phyloP scores from a whole-genome alignment of 2,797 vertebrate genomes.

The Aulostomus chinensis region DNA sequence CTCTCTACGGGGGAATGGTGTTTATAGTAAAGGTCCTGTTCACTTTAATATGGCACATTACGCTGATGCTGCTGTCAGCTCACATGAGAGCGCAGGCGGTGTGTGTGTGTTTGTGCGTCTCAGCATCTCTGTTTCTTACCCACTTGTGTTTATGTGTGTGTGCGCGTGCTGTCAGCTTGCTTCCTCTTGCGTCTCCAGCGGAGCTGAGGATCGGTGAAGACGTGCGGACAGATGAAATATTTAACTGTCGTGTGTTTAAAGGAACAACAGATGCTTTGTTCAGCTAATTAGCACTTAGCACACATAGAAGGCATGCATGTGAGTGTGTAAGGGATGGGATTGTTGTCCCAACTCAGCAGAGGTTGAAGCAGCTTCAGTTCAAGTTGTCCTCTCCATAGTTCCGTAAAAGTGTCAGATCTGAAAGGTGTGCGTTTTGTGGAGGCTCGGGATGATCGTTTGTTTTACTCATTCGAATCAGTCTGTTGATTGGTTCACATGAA shows the following conservation, averaged over 20 bases:
- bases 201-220: slow-evolving; percentile 85
- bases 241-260: slow-evolving; percentile 88
- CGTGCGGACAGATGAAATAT: slow-evolving; percentile 90
- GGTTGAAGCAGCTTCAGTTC: too few species aligned
- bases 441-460: too few species aligned
- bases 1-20: slow-evolving; percentile 71
- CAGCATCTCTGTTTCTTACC: slow-evolving; percentile 26
- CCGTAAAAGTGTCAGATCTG: too few species aligned
- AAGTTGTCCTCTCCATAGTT: too few species aligned
- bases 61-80: slow-evolving; percentile 91
- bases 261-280: slow-evolving; percentile 86
- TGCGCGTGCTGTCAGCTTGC: slow-evolving; percentile 84
- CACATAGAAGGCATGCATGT: slow-evolving; percentile 33
- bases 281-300: slow-evolving; percentile 71
- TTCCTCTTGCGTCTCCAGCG: slow-evolving; percentile 85
- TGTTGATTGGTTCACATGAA: too few species aligned
- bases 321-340: too few species aligned
- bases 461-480: too few species aligned
- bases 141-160: slow-evolving; percentile 10
- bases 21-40: slow-evolving; percentile 92
- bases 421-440: too few species aligned
- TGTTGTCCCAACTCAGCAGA: too few species aligned
- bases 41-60: slow-evolving; percentile 88
- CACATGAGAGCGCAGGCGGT: slow-evolving; percentile 38
- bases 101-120: slow-evolving; percentile 31